Evolutionary conservation across 2,113 vertebrate species (phyloP), one percentile per base, ranked within the genome.

Genomic region (Atlantisia rogersi): DNA sequence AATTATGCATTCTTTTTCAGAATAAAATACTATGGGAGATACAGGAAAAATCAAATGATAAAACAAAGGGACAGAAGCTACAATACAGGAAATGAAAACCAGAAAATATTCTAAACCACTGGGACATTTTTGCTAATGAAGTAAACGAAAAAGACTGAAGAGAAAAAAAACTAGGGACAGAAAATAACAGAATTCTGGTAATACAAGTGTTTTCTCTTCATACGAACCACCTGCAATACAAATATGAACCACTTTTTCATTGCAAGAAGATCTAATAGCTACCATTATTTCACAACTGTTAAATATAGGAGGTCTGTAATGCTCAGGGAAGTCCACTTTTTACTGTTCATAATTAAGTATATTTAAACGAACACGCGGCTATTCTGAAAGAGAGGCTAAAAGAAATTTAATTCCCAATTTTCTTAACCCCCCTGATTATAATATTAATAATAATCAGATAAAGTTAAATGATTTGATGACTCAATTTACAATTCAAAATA

Each of bases 401-500:
- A 86, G 40, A 93, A 91, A 94, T 88, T 63, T 50, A 95, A 90
- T 92, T 96, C 80, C 95, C 82, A 50, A 46, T 86, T 79, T 92
- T 90, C 56, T 94, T 88, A 81, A 95, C 93, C 53, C 64, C 63
- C 82, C 96, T 80, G 35, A 74, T 88, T 95, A 31, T 42, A 95
- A 63, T 88, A 92, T 87, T 96, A 96, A 84, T 88, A 76, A 86
- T 85, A 95, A 95, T 90, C 69, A 95, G 91, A 96, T 95, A 89
- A 95, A 95, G 68, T 82, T 90, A 95, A 98, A 88, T 85, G 76
- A 95, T 74, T 97, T 90, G 74, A n/a, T 35, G 20, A 93, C 92
- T 96, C 63, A 82, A 94, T 97, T 98, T 97, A 92, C 60, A 91
- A 91, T 97, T 98, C 81, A 97, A 95, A 97, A 94, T 73, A 76